Evolutionary conservation across 2,797 vertebrate genomes (phyloP).

Genomic region (Chelon labrosus): DNA sequence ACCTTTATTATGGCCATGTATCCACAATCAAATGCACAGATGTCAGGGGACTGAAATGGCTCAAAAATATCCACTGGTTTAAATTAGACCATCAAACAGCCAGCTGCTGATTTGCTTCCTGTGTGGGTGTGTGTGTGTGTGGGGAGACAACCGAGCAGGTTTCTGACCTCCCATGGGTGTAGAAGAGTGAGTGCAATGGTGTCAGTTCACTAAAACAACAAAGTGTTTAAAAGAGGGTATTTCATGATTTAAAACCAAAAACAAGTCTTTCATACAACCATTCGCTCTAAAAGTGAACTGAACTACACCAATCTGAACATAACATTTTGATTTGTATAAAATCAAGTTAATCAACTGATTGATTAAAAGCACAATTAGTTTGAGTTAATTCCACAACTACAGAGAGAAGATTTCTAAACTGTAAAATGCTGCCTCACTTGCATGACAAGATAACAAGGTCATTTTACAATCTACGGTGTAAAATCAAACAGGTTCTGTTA

Average conservation of each 20-base stretch:
- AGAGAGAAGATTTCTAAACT: too few species aligned
- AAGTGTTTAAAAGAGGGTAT: constrained; percentile 17
- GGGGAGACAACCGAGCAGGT: constrained; percentile 44
- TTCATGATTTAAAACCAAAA: constrained; percentile 22
- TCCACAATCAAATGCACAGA: constrained; percentile 52
- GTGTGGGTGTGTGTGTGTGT: constrained; percentile 40
- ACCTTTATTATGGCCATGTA: constrained; percentile 83
- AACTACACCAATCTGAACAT: too few species aligned
- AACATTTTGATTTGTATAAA: too few species aligned
- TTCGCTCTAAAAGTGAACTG: not conserved
- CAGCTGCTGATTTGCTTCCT: constrained; percentile 70
- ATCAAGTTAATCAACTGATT: too few species aligned
- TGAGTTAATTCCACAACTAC: too few species aligned
- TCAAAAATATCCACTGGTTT: constrained; percentile 81
- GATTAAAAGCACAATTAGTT: too few species aligned
- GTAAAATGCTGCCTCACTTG: too few species aligned
- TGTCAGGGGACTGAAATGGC: constrained; percentile 76
- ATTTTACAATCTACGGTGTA: too few species aligned
- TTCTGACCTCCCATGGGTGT: constrained; percentile 60
- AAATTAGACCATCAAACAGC: constrained; percentile 71
- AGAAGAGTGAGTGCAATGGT: constrained; percentile 53
- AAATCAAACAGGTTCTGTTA: too few species aligned
- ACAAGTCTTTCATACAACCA: constrained; percentile 19
- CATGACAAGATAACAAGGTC: too few species aligned
- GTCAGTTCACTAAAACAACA: constrained; percentile 63